Conservation (phyloP, 2,113 vertebrate genomes). For the Malurus alboscapulatus region DNA sequence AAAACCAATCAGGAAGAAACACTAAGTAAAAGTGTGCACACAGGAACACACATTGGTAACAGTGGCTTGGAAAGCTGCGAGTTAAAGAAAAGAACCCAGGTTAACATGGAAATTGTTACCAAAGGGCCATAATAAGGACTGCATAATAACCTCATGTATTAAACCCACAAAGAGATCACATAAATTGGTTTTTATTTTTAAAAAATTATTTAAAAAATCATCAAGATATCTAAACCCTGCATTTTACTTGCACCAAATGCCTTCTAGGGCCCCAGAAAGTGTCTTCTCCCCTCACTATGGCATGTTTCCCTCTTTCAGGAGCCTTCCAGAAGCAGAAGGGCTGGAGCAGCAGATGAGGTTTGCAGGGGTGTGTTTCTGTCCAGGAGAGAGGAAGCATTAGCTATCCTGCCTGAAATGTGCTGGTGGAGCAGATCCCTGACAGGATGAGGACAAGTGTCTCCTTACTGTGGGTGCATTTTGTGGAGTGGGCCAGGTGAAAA, state of each 20-base stretch:
- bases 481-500: background rate
- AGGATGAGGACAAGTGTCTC: rapidly evolving
- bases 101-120: background rate
- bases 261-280: background rate
- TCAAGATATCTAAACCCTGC: background rate
- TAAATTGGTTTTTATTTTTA: background rate
- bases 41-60: background rate
- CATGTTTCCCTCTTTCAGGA: rapidly evolving
- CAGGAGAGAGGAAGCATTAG: background rate
- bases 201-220: background rate
- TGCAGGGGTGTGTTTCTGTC: background rate
- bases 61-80: background rate
- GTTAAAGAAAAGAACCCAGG: background rate
- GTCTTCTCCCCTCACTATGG: background rate
- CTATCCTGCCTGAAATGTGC: background rate
- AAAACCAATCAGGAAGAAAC: background rate
- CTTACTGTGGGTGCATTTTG: background rate
- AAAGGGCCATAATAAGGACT: background rate
- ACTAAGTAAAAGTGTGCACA: background rate
- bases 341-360: background rate
- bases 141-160: background rate
- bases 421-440: background rate
- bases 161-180: background rate
- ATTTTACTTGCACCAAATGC: background rate
- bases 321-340: background rate